Base-by-base conservation (phyloP, 2,797 vertebrate genomes). In the Balearica regulorum region DNA sequence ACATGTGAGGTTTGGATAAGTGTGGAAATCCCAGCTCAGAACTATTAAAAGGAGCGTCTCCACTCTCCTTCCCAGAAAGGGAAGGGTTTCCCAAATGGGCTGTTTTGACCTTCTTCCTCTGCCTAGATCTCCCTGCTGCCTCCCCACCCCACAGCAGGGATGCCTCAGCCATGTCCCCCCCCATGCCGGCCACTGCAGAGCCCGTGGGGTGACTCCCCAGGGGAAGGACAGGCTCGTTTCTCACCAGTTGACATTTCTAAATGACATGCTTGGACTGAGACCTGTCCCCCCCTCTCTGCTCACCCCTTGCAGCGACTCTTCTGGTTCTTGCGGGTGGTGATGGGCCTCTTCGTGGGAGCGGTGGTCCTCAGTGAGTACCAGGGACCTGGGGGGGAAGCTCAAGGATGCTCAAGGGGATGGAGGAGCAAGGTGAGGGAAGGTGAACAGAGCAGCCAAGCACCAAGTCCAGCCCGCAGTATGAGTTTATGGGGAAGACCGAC, bases 361-460 rank as follows among this genome's bases (percentile, higher is more conserved):
- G 98, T 98, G 77, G 98, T 99, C 93, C 98, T 99, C 41, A 98
- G 99, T 99, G 97, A 99, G 99, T 99, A 31, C 31, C 4, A 9
- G 58, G 16, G 17, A 28, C 64, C 64, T 22, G 14, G 53, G 14
- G 8, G 35, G 16, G 28, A 41, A 62, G 24, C 25, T 29, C 61
- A 17, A 54, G 49, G 61, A 1, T 44, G 31, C 33, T 53, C 61
- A 35, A 16, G 29, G 24, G 10, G 44, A 18, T 3, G 31, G 41
- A 51, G 43, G 10, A 73, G 17, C 9, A 21, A 44, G 20, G 13
- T 0, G 2, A n/a, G 29, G n/a, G 7, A 80, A 48, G 35, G 16
- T 62, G 39, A 57, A 57, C 1, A 57, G 33, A 20, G 15, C 19
- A 69, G 24, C 10, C 39, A 43, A 66, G 51, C 2, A 0, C 29